phyloP scores from a whole-genome alignment of 2,888 invertebrate genomes.

The Teinopalpus imperialis region DNA sequence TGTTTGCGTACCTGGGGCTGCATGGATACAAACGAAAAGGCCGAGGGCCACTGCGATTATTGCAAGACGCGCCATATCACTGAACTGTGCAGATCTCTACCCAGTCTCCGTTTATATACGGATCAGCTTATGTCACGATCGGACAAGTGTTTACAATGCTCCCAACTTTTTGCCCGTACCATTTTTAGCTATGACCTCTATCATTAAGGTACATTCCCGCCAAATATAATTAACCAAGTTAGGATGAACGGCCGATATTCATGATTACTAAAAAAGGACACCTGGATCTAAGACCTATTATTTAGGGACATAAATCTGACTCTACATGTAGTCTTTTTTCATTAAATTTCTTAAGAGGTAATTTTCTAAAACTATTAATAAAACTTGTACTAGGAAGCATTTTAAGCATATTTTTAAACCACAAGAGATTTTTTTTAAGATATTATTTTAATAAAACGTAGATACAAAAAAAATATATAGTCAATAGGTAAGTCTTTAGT shows the following conservation, averaged over 20 bases:
- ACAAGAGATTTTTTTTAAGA: no score
- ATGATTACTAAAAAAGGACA: neutral
- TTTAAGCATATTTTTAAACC: no score
- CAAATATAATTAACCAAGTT: slow-evolving; percentile 7
- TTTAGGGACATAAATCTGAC: slow-evolving; percentile 8
- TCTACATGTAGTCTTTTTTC: neutral
- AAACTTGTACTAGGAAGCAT: no score
- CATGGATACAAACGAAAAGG: slow-evolving; percentile 54
- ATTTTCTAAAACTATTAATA: no score
- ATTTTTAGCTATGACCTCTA: slow-evolving; percentile 35
- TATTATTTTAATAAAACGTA: no score
- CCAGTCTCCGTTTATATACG: slow-evolving; percentile 51
- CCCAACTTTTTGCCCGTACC: slow-evolving; percentile 53
- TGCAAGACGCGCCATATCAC: slow-evolving; percentile 58
- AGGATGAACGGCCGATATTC: slow-evolving; percentile 10
- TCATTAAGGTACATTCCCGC: slow-evolving; percentile 17
- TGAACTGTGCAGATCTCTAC: slow-evolving; percentile 40
- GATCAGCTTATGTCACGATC: slow-evolving; percentile 53
- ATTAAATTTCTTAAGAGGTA: neutral
- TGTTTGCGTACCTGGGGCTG: slow-evolving; percentile 69
- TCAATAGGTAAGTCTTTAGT: no score
- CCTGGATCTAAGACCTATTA: slow-evolving; percentile 14
- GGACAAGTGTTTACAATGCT: slow-evolving; percentile 48
- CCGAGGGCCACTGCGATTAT: slow-evolving; percentile 57
- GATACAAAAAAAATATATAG: no score